phyloP scores from a whole-genome alignment of 2,888 invertebrate genomes.

The Adelognathus sp. region DNA sequence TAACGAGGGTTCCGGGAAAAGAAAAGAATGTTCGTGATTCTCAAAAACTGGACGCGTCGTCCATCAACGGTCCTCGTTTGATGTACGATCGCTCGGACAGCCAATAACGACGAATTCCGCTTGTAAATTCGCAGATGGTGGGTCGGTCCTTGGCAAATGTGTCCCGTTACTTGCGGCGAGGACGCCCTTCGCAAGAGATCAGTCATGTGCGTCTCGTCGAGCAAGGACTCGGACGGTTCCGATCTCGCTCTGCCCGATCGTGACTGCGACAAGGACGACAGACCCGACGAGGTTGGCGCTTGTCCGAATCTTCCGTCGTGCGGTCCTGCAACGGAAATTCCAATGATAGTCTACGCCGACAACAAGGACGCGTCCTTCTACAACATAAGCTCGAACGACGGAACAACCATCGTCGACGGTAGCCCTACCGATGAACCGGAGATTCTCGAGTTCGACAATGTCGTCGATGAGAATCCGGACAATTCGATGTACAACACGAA shows the following conservation, averaged over 20 bases:
- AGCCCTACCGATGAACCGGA: conserved; percentile 73
- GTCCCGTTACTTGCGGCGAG: conserved; percentile 87
- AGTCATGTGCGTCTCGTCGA: conserved; percentile 86
- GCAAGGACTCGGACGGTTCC: conserved; percentile 83
- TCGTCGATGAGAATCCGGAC: conserved; percentile 74
- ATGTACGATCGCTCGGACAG: not conserved
- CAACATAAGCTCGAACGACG: conserved; percentile 73
- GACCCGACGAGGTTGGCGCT: conserved; percentile 86
- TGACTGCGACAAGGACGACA: conserved; percentile 86
- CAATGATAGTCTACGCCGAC: conserved; percentile 72
- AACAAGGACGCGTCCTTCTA: conserved; percentile 74
- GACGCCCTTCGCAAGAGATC: conserved; percentile 85
- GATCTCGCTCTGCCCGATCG: conserved; percentile 90
- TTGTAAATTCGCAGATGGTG: conserved; percentile 85
- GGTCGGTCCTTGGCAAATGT: conserved; percentile 93
- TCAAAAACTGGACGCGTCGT: too few species aligned
- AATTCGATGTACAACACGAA: conserved; percentile 75
- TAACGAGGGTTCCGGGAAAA: too few species aligned
- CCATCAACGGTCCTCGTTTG: not conserved
- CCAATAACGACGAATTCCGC: not conserved
- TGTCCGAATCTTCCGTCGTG: conserved; percentile 84
- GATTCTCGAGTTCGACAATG: conserved; percentile 77
- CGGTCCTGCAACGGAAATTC: conserved; percentile 71
- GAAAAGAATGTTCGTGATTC: too few species aligned
- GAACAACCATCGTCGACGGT: conserved; percentile 67